Percentiles rank a stretch among this genome's conserved stretches.
Conservation (phyloP, 2,113 vertebrate genomes). For the Nesogale talazaci region DNA sequence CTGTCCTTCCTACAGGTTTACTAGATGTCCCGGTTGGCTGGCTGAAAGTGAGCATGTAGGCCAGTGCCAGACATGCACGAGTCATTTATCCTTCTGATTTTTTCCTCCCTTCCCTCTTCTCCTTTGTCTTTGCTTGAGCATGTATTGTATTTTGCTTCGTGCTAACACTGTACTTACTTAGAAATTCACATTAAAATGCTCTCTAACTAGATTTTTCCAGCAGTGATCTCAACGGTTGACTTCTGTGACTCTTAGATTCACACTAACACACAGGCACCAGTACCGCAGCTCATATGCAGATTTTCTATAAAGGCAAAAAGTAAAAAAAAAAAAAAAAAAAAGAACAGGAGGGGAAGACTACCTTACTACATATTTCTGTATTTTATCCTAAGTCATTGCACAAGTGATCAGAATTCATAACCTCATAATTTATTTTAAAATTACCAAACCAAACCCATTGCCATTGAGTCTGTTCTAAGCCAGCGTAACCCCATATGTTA, state of each 20-base stretch:
- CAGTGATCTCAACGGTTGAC: background rate
- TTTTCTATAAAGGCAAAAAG: background rate
- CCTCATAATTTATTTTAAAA: background rate
- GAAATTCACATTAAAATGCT: rapidly evolving
- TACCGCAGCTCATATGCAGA: background rate
- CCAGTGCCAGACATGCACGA: rapidly evolving
- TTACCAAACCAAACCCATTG: background rate
- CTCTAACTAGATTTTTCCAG: rapidly evolving
- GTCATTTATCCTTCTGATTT: background rate
- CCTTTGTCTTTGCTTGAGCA: background rate
- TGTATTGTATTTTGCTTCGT: background rate
- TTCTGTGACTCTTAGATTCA: background rate
- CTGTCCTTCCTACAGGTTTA: no score
- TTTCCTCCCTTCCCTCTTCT: background rate
- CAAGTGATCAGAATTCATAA: background rate
- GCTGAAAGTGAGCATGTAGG: no score
- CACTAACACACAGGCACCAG: rapidly evolving
- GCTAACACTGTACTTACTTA: background rate
- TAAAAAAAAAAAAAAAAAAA: background rate
- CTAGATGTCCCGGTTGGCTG: no score
- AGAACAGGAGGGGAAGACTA: background rate
- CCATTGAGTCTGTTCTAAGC: background rate
- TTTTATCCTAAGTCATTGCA: background rate
- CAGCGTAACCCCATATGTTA: background rate
- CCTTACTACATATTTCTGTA: background rate